phyloP scores from a whole-genome alignment of 2,888 invertebrate species.

The Lissonota sp. region DNA sequence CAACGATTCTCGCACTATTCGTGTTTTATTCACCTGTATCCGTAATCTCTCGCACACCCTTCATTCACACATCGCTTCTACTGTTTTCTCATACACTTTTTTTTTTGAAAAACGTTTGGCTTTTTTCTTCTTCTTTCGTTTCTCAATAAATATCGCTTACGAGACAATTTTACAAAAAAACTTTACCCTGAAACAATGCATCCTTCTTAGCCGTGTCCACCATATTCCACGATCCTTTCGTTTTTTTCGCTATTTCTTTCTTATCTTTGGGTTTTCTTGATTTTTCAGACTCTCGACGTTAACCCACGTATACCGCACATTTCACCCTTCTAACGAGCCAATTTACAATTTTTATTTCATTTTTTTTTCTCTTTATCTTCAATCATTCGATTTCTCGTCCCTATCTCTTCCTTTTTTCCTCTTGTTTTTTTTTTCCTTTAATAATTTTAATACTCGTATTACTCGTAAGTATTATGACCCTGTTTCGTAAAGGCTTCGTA shows the following conservation, averaged over 20 bases:
- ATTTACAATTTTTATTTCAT: slow-evolving; percentile 27
- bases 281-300: not conserved
- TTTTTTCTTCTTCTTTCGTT: slow-evolving; percentile 55
- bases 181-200: slow-evolving; percentile 81
- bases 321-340: slow-evolving; percentile 17
- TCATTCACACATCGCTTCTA: slow-evolving; percentile 43
- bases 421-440: slow-evolving; percentile 66
- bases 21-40: slow-evolving; percentile 1
- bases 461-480: slow-evolving; percentile 81
- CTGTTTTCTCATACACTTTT: slow-evolving; percentile 36
- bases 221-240: slow-evolving; percentile 25
- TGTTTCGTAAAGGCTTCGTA: slow-evolving; percentile 82
- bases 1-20: slow-evolving; percentile 7
- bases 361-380: not conserved
- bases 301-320: not conserved
- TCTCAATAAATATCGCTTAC: slow-evolving; percentile 79
- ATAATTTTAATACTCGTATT: slow-evolving; percentile 80
- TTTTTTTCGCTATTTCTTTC: slow-evolving; percentile 34
- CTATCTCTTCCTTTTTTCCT: slow-evolving; percentile 31
- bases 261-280: slow-evolving; percentile 39
- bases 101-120: too few species aligned
- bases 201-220: slow-evolving; percentile 65
- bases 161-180: slow-evolving; percentile 78
- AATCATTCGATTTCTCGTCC: slow-evolving; percentile 14
- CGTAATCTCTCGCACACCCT: slow-evolving; percentile 36